Evolutionary conservation across 23 tunicate species (phyloP).

Genomic region (Diplosoma virens): DNA sequence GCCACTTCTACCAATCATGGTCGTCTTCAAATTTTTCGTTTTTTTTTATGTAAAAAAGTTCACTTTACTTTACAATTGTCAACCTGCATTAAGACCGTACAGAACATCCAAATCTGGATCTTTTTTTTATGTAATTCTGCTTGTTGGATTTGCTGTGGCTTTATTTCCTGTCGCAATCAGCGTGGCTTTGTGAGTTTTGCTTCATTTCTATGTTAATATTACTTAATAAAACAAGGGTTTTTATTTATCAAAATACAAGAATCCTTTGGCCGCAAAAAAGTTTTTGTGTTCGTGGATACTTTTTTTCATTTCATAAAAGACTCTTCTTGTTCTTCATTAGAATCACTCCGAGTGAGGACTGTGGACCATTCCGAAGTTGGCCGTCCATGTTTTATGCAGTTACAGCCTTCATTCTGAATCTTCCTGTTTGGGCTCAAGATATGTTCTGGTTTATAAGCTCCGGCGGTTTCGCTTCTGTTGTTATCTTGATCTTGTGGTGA

Average conservation of each 20-base stretch:
- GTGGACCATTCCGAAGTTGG: constrained; percentile 88
- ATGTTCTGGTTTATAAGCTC: constrained; percentile 87
- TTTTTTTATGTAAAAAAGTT: constrained; percentile 88
- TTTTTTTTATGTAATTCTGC: constrained; percentile 70
- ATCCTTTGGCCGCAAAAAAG: too few species aligned
- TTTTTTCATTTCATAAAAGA: too few species aligned
- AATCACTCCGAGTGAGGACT: constrained; percentile 65
- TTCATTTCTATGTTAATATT: too few species aligned
- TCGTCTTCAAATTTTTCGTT: constrained; percentile 80
- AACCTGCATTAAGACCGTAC: constrained; percentile 76
- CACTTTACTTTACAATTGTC: constrained; percentile 79
- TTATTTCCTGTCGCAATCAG: constrained; percentile 78
- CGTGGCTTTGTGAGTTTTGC: constrained; percentile 59
- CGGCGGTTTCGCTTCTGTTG: constrained; percentile 59
- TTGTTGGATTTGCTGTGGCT: constrained; percentile 87
- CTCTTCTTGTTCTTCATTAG: constrained; percentile 32
- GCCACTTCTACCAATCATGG: constrained; percentile 91
- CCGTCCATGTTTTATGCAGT: constrained; percentile 68
- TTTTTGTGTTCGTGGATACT: too few species aligned
- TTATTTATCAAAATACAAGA: too few species aligned
- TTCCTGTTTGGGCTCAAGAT: constrained; percentile 49
- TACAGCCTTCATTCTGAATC: constrained; percentile 17
- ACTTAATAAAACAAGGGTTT: too few species aligned
- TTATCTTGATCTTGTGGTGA: constrained; percentile 70
- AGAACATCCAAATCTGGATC: constrained; percentile 64